Evolutionary conservation across 1,140 invertebrate species (phyloP), one percentile per base, ranked within the genome.

Genomic region (Trichoplusia ni): DNA sequence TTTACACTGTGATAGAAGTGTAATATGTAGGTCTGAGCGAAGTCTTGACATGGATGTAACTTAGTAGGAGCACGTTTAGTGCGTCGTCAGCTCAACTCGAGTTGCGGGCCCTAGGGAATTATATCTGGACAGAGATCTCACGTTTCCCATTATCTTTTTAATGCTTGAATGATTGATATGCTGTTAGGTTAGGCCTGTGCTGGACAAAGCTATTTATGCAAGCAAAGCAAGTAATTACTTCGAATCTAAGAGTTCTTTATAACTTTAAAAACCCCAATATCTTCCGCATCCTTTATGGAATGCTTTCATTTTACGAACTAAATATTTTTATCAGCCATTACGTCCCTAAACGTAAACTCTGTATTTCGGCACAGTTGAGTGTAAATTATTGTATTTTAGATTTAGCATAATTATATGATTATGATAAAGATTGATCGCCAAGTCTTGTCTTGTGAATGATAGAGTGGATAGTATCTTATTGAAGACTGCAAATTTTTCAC

Each of bases 1-100:
- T 85, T 82, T 88, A 87, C 84, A 87, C 86, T 89, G 87, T 90
- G 86, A 90, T 90, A 86, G 81, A 83, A 59, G 79, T 89, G 84
- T 89, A 87, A 86, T 79, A 75, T 71, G 71, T 76, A 81, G 79
- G 69, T 72, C 53, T 71, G 84, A 85, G 78, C 81, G 70, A 72
- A 74, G 70, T 84, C 77, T 85, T 82, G 84, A 87, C 84, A 85
- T 79, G 73, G 67, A 78, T 80, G 73, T 84, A 58, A 69, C 54
- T 42, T 73, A n/a, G n/a, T n/a, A 72, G 62, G 58, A 54, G 61
- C 61, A 62, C 73, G 61, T 49, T 54, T 75, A 71, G 60, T 69
- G 49, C 53, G 58, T 25, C 44, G 38, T 44, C 38, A 38, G 19
- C 11, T n/a, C 21, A 23, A 4, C 13, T 25, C 44, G 44, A 18